Percentiles rank a stretch among this genome's conserved stretches.
Evolutionary conservation across 92 coral and sea anemone species (phyloP).

Genomic region (Zoanthus sociatus): DNA sequence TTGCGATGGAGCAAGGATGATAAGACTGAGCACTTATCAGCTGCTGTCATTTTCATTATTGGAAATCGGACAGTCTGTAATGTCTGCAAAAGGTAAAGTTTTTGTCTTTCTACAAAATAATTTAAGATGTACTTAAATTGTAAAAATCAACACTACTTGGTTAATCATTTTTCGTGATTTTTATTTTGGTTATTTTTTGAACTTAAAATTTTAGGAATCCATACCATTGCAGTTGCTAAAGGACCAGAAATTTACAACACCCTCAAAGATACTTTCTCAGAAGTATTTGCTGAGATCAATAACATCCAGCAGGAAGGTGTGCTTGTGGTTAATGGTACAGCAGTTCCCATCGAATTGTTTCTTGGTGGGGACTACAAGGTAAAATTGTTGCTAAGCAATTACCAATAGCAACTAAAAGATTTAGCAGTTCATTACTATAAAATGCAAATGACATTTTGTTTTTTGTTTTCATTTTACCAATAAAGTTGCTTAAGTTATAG

Average conservation of each 20-base stretch:
- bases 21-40: too few species aligned
- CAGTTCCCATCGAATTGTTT: neutral
- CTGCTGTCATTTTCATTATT: too few species aligned
- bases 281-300: neutral
- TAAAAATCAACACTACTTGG: too few species aligned
- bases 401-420: neutral
- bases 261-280: neutral
- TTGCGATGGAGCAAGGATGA: too few species aligned
- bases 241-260: neutral
- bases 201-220: neutral
- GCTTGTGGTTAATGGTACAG: neutral
- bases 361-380: conserved; percentile 23
- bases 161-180: too few species aligned
- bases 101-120: too few species aligned
- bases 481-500: neutral
- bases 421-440: neutral
- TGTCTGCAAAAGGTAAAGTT: too few species aligned
- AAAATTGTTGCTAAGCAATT: neutral
- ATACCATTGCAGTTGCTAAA: neutral
- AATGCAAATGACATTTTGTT: neutral
- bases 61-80: too few species aligned
- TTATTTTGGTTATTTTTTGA: neutral
- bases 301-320: neutral
- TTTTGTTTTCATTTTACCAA: conserved; percentile 1
- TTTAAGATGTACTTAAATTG: too few species aligned